Evolutionary conservation across 2,888 invertebrate species (phyloP).

Genomic region (Dichetophora obliterata): DNA sequence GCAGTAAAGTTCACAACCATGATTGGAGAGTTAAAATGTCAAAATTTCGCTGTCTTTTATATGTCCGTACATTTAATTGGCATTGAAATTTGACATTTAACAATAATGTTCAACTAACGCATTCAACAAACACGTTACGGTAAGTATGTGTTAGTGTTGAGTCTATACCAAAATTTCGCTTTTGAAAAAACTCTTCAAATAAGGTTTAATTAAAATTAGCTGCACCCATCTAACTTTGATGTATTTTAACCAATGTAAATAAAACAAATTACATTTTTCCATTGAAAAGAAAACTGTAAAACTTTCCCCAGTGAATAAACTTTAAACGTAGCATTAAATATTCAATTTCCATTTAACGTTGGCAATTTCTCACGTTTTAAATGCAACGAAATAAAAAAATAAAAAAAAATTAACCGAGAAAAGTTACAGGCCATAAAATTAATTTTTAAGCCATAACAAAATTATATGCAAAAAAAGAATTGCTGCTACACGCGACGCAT

Average conservation of each 20-base stretch:
- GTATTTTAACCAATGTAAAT: background rate
- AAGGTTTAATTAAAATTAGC: too few relatives aligned
- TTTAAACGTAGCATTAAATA: background rate
- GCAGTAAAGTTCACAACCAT: too few relatives aligned
- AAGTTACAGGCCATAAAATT: background rate
- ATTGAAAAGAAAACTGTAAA: background rate
- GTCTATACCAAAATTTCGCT: too few relatives aligned
- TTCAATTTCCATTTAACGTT: background rate
- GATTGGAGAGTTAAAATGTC: too few relatives aligned
- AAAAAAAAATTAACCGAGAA: background rate
- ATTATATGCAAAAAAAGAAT: constrained; percentile 18
- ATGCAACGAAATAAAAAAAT: background rate
- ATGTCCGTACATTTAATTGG: too few relatives aligned
- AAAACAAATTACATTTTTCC: background rate
- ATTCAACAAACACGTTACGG: too few relatives aligned
- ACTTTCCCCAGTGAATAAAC: constrained; percentile 6
- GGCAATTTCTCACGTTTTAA: background rate
- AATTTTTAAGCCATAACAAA: background rate
- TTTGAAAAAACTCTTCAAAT: too few relatives aligned
- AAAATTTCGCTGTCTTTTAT: too few relatives aligned
- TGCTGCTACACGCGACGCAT: background rate
- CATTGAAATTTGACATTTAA: too few relatives aligned
- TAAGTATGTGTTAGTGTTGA: too few relatives aligned
- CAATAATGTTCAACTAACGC: too few relatives aligned
- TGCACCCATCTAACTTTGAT: too few relatives aligned